phyloP scores from a whole-genome alignment of 2,888 invertebrate genomes.

The Zeuzera pyrina region DNA sequence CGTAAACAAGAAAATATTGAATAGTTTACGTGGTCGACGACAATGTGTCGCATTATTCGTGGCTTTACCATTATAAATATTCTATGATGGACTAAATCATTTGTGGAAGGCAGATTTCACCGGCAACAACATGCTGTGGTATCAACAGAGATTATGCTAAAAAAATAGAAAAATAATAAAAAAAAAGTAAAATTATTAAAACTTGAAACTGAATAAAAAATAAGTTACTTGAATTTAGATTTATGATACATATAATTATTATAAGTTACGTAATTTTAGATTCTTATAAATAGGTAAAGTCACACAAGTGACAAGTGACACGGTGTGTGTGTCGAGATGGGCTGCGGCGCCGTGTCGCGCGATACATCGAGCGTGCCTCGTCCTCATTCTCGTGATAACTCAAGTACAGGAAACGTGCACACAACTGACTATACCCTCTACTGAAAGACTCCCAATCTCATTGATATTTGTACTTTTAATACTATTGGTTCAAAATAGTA shows the following conservation, averaged over 20 bases:
- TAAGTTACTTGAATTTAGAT: constrained; percentile 71
- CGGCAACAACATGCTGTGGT: constrained; percentile 76
- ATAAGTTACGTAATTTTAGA: constrained; percentile 70
- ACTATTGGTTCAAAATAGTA: constrained; percentile 36
- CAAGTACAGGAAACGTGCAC: constrained; percentile 59
- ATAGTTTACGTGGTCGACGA: constrained; percentile 27
- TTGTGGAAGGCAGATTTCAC: constrained; percentile 80
- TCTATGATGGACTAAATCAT: constrained; percentile 60
- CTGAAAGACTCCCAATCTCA: constrained; percentile 48
- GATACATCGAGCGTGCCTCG: constrained; percentile 44
- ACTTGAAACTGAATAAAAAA: constrained; percentile 70
- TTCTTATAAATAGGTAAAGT: constrained; percentile 59
- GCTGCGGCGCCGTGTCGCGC: no score
- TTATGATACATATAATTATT: constrained; percentile 71
- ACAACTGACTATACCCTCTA: constrained; percentile 30
- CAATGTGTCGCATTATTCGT: constrained; percentile 21
- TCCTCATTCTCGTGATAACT: constrained; percentile 58
- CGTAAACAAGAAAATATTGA: constrained; percentile 51
- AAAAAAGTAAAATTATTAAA: constrained; percentile 72
- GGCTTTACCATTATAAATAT: constrained; percentile 24
- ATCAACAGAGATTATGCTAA: constrained; percentile 74
- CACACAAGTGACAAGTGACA: constrained; percentile 31
- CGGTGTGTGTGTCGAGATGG: no score
- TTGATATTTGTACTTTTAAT: constrained; percentile 44
- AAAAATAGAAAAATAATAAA: constrained; percentile 57